These are phyloP conservation scores for Nesidiocoris tenuis DNA, from an alignment of 2,888 invertebrate species.

Conservation along the genomic window DNA sequence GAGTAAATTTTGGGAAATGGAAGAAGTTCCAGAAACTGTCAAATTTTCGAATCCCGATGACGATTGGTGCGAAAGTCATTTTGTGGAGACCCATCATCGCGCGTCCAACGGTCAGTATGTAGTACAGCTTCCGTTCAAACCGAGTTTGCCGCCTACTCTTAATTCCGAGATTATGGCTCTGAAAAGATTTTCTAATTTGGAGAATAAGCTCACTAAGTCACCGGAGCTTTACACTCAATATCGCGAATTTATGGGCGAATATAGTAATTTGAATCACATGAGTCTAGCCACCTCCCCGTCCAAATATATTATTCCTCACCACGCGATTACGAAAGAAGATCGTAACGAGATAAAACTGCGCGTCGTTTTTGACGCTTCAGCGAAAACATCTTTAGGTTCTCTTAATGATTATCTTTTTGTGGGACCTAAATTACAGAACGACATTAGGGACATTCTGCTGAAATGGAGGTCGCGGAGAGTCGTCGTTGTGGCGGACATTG, in stretches of 20 bases:
- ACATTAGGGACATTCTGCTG: slow-evolving; percentile 4
- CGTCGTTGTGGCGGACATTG: slow-evolving; percentile 20
- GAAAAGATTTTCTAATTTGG: slow-evolving; percentile 18
- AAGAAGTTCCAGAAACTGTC: no score
- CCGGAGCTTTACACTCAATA: background rate
- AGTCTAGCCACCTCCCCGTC: background rate
- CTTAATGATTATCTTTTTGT: slow-evolving; percentile 3
- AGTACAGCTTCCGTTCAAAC: slow-evolving; percentile 24
- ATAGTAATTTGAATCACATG: slow-evolving; percentile 15
- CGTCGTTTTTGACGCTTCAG: slow-evolving; percentile 17
- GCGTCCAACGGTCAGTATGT: slow-evolving; percentile 3
- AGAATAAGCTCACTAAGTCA: slow-evolving; percentile 3
- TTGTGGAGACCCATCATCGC: slow-evolving; percentile 6
- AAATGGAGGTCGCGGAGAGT: no score
- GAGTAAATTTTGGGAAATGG: slow-evolving; percentile 33
- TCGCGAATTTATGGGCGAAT: no score
- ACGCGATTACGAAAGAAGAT: slow-evolving; percentile 1
- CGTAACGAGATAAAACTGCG: background rate
- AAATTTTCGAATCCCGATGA: no score
- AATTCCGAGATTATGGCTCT: background rate
- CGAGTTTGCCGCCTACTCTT: no score
- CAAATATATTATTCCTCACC: slow-evolving; percentile 11
- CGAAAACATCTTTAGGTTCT: slow-evolving; percentile 12
- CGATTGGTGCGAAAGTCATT: slow-evolving; percentile 19
- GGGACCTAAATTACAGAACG: slow-evolving; percentile 20